Conservation (phyloP, 92 coral and sea anemone genomes). For the Metridium senile region DNA sequence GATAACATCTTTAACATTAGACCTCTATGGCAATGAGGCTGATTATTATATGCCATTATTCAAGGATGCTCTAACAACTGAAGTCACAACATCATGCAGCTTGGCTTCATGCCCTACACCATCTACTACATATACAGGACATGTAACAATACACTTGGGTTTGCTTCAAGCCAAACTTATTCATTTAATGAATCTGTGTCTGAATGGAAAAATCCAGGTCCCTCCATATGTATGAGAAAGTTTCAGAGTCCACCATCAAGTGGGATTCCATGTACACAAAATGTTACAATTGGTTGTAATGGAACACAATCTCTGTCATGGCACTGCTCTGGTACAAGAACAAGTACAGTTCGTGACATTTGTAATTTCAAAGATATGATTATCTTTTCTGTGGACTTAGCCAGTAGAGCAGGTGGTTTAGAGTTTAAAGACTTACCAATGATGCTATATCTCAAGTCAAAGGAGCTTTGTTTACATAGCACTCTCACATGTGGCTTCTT, state of each 20-base stretch:
- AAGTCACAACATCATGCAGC: slow-evolving; percentile 36
- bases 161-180: neutral
- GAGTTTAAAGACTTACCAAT: slow-evolving; percentile 19
- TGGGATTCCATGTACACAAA: slow-evolving; percentile 24
- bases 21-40: slow-evolving; percentile 60
- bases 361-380: slow-evolving; percentile 25
- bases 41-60: slow-evolving; percentile 33
- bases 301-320: slow-evolving; percentile 42
- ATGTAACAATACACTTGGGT: slow-evolving; percentile 24
- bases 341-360: slow-evolving; percentile 31
- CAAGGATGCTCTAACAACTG: slow-evolving; percentile 18
- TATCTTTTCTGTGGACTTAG: slow-evolving; percentile 48
- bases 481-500: slow-evolving; percentile 21
- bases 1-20: slow-evolving; percentile 19
- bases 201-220: slow-evolving; percentile 43
- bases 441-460: slow-evolving; percentile 23
- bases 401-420: slow-evolving; percentile 27
- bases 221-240: slow-evolving; percentile 48
- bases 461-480: slow-evolving; percentile 36
- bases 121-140: slow-evolving; percentile 16
- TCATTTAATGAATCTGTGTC: slow-evolving; percentile 22
- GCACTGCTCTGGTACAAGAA: slow-evolving; percentile 50
- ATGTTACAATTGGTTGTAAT: slow-evolving; percentile 31
- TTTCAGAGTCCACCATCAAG: slow-evolving; percentile 40
- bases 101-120: slow-evolving; percentile 38